phyloP scores from a whole-genome alignment of 2,113 vertebrate species.

The Engystomops pustulosus region DNA sequence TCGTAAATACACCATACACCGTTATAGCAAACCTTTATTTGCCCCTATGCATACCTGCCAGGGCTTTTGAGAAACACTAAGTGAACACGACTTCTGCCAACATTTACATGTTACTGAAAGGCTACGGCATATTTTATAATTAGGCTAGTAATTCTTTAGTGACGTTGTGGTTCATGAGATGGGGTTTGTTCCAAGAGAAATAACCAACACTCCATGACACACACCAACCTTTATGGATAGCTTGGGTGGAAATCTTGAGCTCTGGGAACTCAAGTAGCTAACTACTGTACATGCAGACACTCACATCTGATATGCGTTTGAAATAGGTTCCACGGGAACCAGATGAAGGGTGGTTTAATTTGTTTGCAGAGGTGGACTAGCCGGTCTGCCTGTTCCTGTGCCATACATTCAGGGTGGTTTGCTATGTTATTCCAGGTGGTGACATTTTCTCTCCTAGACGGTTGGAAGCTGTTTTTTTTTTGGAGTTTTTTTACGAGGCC shows the following conservation, averaged over 20 bases:
- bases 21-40: not conserved
- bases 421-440: conserved; percentile 58
- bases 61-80: not conserved
- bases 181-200: conserved; percentile 13
- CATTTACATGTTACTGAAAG: conserved; percentile 7
- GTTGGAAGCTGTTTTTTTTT: conserved; percentile 50
- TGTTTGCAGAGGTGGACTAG: conserved; percentile 57
- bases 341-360: conserved; percentile 57
- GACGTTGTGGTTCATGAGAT: conserved; percentile 1
- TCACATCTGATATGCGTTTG: conserved; percentile 40
- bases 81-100: not conserved
- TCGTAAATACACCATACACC: not conserved
- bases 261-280: conserved; percentile 18
- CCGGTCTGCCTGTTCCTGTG: conserved; percentile 53
- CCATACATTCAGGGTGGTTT: conserved; percentile 60
- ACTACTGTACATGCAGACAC: conserved; percentile 39
- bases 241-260: conserved; percentile 39
- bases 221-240: conserved; percentile 34
- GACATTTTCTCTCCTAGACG: conserved; percentile 57
- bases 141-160: conserved; percentile 22
- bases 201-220: conserved; percentile 13
- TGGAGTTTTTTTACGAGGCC: conserved; percentile 37
- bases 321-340: conserved; percentile 37
- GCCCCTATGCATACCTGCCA: not conserved
- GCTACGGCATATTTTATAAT: conserved; percentile 1